Base-by-base conservation (phyloP, 2,888 invertebrate species). In the Cryptophagus acutangulus region DNA sequence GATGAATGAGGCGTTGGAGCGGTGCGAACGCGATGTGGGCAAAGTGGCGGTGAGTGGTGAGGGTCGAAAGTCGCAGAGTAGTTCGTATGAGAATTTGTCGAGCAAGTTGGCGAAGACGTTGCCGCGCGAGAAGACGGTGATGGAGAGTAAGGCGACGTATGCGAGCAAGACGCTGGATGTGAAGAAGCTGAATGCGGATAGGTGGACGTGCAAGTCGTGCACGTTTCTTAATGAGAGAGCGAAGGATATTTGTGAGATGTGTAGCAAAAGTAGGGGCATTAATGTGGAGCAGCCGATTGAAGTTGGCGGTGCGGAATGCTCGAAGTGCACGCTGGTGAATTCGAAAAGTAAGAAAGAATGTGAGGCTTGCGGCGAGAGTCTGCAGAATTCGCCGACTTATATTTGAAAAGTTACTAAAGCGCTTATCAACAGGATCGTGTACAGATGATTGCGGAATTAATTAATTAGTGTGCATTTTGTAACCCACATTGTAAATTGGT, bases 331-430 rank as follows among this genome's bases (percentile, higher is more conserved):
- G 2, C 71, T 86, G 33, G 84, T 87, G 25, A 87, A 87, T 60
- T 75, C 77, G 30, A 76, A 78, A 55, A 78, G 78, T 38, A 79
- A 78, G 4, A 71, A 71, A 24, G 61, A 61, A 6, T 87, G 87
- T 61, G 80, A 79, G 52, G 86, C 82, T 12, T 87, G 87, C 64
- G 75, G 74, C 13, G 71, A 75, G 4, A 79, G 78, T 58, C 70
- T 87, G 29, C 75, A 82, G 57, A 79, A 83, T 67, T 86, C 85
- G 40, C 84, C 86, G 24, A 87, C 85, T 33, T 87, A 87, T 58
- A 85, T 86, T 56, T 82, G 65, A 67, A 38, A 3, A 26, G 4
- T n/a, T n/a, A n/a, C n/a, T n/a, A n/a, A n/a, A n/a, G n/a, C n/a
- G n/a, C n/a, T n/a, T n/a, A n/a, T n/a, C n/a, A n/a, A n/a, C n/a